phyloP scores from a whole-genome alignment of 2,113 vertebrate species.

The Oenanthe melanoleuca region DNA sequence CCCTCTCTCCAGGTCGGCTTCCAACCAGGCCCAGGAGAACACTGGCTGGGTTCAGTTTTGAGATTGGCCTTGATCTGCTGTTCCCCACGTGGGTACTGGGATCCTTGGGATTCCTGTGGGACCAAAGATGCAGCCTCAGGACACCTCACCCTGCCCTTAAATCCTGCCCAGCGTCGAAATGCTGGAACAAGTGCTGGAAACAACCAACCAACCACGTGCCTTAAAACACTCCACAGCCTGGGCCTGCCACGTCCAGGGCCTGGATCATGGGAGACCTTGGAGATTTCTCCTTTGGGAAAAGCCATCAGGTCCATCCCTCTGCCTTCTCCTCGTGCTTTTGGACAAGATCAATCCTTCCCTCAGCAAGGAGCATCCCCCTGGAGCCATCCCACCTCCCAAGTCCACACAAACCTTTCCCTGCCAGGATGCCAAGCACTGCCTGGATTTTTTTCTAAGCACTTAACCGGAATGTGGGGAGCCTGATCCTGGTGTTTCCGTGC shows the following conservation, averaged over 20 bases:
- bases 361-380: fast-evolving
- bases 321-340: not conserved
- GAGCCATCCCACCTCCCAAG: not conserved
- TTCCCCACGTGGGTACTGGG: not conserved
- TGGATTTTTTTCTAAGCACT: not conserved
- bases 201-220: not conserved
- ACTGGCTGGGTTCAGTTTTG: conserved; percentile 81
- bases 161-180: fast-evolving
- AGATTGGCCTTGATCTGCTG: fast-evolving
- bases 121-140: not conserved
- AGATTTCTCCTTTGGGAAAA: not conserved
- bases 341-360: not conserved
- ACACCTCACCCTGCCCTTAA: not conserved
- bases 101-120: not conserved
- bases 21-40: conserved; percentile 53
- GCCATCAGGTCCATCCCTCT: fast-evolving
- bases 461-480: not conserved
- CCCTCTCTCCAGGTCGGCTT: conserved; percentile 30
- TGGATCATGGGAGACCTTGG: not conserved
- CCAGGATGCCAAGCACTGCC: not conserved
- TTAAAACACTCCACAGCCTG: not conserved
- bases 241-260: not conserved
- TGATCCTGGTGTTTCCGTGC: not conserved
- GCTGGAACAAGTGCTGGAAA: not conserved
- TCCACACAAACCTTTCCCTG: not conserved